A percentile compares a stretch with the other conserved stretches of the same genome.
Evolutionary conservation across 2,797 vertebrate genomes (phyloP).

Genomic region (Phrynocephalus guinanensis): DNA sequence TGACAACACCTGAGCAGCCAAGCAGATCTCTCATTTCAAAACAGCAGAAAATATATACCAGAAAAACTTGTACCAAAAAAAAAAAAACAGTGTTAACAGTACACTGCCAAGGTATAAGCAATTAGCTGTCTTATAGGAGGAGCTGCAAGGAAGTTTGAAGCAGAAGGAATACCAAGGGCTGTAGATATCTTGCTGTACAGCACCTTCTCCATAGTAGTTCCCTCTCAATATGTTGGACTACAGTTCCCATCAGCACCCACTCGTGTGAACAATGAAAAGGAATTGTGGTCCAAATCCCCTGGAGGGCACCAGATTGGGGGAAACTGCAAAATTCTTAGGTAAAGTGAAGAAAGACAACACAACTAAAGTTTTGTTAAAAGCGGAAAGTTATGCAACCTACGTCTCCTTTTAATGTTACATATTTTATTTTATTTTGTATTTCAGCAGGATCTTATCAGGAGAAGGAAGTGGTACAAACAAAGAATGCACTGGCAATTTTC

Average conservation of each 20-base stretch:
- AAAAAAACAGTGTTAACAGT: neutral
- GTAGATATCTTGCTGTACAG: neutral
- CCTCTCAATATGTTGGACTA: neutral
- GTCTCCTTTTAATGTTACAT: neutral
- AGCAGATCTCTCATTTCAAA: neutral
- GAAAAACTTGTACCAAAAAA: neutral
- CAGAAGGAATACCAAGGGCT: neutral
- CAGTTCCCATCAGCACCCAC: neutral
- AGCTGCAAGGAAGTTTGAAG: constrained; percentile 1
- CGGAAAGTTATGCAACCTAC: neutral
- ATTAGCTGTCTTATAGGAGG: neutral
- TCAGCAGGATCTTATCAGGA: neutral
- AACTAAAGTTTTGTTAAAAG: neutral
- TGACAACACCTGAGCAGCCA: neutral
- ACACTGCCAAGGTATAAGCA: neutral
- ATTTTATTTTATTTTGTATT: neutral
- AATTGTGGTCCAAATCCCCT: neutral
- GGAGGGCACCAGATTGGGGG: neutral
- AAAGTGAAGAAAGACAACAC: neutral
- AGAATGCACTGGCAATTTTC: neutral
- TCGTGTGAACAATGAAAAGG: neutral
- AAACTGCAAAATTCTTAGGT: neutral
- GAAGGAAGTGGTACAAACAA: neutral
- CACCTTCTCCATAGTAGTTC: neutral
- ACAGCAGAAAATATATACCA: neutral